These are phyloP conservation scores for Spialia ferax DNA, from an alignment of 2,888 invertebrate species.

Conservation along the genomic window DNA sequence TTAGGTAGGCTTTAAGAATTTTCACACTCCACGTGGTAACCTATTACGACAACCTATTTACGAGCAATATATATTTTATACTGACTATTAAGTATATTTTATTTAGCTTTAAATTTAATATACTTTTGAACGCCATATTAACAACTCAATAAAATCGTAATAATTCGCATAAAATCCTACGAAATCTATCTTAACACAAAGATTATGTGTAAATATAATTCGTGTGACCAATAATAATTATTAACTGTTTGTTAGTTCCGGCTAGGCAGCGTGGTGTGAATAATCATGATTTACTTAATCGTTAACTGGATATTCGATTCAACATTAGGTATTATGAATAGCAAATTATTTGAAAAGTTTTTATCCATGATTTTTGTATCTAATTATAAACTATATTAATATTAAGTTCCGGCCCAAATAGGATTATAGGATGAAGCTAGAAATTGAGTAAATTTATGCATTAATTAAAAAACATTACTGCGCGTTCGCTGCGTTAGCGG, in stretches of 20 bases:
- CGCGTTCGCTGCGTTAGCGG: too few relatives aligned
- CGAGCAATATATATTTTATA: too few relatives aligned
- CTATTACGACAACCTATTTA: too few relatives aligned
- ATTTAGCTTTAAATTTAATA: background rate
- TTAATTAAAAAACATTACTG: constrained; percentile 7
- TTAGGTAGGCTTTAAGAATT: too few relatives aligned
- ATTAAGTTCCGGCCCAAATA: too few relatives aligned
- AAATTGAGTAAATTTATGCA: background rate
- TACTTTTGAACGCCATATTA: background rate
- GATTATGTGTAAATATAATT: background rate
- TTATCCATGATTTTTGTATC: background rate
- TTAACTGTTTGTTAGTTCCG: background rate
- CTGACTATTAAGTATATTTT: background rate
- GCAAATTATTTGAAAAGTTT: too few relatives aligned
- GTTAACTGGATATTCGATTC: background rate
- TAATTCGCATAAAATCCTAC: background rate
- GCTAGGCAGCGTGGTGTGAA: background rate
- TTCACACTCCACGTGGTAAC: too few relatives aligned
- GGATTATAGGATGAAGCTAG: too few relatives aligned
- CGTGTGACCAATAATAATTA: constrained; percentile 5
- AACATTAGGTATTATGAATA: too few relatives aligned
- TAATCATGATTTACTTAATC: constrained; percentile 2
- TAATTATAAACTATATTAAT: too few relatives aligned
- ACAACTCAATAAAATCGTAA: background rate
- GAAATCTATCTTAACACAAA: background rate